Evolutionary conservation across 1,140 invertebrate species (phyloP), one percentile per base, ranked within the genome.

Genomic region (Eueides isabella): DNA sequence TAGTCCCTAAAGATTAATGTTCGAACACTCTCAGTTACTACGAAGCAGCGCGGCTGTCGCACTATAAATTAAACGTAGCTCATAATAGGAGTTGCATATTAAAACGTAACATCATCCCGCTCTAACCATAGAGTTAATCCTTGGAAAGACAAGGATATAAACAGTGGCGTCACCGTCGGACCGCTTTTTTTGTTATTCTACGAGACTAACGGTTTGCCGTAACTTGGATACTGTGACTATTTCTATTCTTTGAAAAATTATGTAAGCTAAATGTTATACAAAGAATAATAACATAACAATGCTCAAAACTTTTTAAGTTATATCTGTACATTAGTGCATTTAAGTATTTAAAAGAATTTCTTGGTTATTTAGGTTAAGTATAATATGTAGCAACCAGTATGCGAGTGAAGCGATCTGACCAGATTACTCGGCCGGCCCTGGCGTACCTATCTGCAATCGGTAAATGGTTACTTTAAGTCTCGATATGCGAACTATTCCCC

Each of bases 401-500:
- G 87, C 84, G 75, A 82, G 83, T 81, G 87, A 87, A 83, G 87
- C 90, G 85, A 90, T 88, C 87, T 85, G 86, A 83, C 87, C 87
- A 92, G 88, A 92, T 92, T 87, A 84, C 85, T 87, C 76, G 78
- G 80, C 80, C 83, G 90, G 83, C 91, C 91, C 88, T 91, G 89
- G 91, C 89, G 91, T 92, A 92, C 89, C 89, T 90, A 91, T 91
- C 89, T 92, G 85, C 85, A 89, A 92, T 92, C 91, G 85, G 87
- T 92, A 91, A 91, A 91, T 91, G 88, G 88, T 91, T 87, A 91
- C 89, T 91, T 90, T 87, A 89, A 90, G 88, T 86, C 90, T 89
- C 84, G 90, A 88, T 90, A 91, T 92, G 87, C 86, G 83, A 82
- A 80, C 84, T 80, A 93, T 92, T 91, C 86, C 82, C 76, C 83